Conservation (phyloP, 2,797 vertebrate genomes). For the Gallinago nigripennis region DNA sequence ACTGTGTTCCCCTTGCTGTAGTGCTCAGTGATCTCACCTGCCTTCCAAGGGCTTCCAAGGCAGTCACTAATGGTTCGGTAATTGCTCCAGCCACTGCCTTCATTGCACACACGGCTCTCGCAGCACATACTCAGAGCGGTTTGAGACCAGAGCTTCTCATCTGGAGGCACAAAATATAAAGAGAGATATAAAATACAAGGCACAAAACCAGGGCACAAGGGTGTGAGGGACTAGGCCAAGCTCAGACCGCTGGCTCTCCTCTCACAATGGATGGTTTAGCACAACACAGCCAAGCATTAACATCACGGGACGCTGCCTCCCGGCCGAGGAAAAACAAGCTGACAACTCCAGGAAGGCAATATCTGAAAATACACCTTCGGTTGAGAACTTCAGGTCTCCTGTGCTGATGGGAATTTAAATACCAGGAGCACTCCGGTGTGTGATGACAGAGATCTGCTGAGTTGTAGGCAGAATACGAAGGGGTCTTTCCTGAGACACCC, state of each 20-base stretch:
- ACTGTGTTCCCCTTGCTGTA: not conserved
- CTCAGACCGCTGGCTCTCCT: not conserved
- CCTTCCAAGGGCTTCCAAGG: conserved; percentile 28
- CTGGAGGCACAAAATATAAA: not conserved
- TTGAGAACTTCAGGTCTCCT: not conserved
- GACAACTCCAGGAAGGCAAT: not conserved
- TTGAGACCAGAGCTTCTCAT: not conserved
- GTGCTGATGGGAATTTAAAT: not conserved
- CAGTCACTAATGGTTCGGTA: not conserved
- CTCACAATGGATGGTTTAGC: not conserved
- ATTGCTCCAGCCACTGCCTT: conserved; percentile 23
- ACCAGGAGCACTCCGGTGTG: not conserved
- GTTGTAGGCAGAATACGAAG: not conserved
- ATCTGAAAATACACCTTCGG: not conserved
- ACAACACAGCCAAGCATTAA: rapidly evolving
- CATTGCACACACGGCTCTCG: not conserved
- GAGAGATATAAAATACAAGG: not conserved
- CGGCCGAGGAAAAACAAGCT: not conserved
- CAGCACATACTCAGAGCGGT: not conserved
- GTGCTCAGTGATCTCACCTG: conserved; percentile 12
- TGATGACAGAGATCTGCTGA: not conserved
- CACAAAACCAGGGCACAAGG: not conserved
- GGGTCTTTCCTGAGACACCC: not conserved
- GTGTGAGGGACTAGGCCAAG: not conserved
- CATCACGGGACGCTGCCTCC: not conserved